Percentiles rank a stretch among this genome's conserved stretches.
Evolutionary conservation across 2,888 invertebrate species (phyloP).

Genomic region (Scaptodrosophila latifasciaeformis): DNA sequence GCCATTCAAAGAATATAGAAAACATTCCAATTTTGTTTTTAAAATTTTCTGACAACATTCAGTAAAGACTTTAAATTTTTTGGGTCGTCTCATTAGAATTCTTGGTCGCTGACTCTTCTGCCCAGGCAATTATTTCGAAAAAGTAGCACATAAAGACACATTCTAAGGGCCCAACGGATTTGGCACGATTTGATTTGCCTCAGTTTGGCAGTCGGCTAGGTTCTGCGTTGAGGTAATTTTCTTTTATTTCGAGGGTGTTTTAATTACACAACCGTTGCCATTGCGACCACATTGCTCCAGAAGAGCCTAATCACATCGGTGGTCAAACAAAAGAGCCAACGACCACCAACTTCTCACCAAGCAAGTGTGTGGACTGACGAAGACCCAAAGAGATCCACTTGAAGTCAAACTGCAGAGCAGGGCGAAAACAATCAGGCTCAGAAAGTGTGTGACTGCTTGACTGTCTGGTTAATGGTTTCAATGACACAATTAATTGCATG

Average conservation of each 20-base stretch:
- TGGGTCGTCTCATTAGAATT: background rate
- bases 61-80: background rate
- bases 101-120: too few relatives aligned
- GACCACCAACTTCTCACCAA: background rate
- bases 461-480: conserved; percentile 67
- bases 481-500: conserved; percentile 66
- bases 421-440: conserved; percentile 53
- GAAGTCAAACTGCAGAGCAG: background rate
- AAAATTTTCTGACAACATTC: too few relatives aligned
- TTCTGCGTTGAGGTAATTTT: conserved; percentile 18
- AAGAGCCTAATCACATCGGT: background rate
- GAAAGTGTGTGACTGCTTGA: conserved; percentile 68
- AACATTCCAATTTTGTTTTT: too few relatives aligned
- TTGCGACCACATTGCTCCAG: background rate
- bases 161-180: too few relatives aligned
- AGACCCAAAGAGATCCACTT: background rate
- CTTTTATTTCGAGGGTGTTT: conserved; percentile 47
- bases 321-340: background rate
- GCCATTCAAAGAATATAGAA: too few relatives aligned
- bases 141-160: conserved; percentile 59
- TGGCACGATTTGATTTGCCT: conserved; percentile 14
- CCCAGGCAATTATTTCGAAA: conserved; percentile 31
- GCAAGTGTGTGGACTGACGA: too few relatives aligned
- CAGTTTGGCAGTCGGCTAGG: background rate
- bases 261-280: conserved; percentile 49